Conservation (phyloP, 2,888 invertebrate species). For the Melinaea marsaeus region DNA sequence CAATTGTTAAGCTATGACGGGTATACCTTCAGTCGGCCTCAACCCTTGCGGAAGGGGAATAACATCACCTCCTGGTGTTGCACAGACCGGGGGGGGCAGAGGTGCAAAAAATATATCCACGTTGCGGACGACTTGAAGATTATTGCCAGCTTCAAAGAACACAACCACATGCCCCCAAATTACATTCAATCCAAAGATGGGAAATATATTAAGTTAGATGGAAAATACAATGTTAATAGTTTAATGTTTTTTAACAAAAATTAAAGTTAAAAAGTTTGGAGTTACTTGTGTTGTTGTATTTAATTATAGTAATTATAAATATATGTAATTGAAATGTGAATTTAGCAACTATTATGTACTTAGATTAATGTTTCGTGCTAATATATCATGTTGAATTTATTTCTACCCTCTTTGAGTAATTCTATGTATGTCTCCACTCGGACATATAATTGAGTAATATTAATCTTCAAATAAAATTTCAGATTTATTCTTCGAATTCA, state of each 20-base stretch:
- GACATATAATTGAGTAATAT: too few relatives aligned
- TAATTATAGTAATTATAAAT: too few relatives aligned
- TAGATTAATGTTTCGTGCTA: too few relatives aligned
- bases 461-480: slow-evolving; percentile 9
- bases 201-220: slow-evolving; percentile 18
- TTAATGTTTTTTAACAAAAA: not conserved
- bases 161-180: slow-evolving; percentile 31
- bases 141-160: slow-evolving; percentile 21
- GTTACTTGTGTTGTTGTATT: too few relatives aligned
- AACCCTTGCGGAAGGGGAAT: slow-evolving; percentile 11
- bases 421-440: too few relatives aligned
- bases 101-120: slow-evolving; percentile 31
- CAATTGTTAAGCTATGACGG: slow-evolving; percentile 30
- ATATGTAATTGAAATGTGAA: too few relatives aligned
- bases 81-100: slow-evolving; percentile 25
- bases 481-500: slow-evolving; percentile 36
- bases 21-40: slow-evolving; percentile 33
- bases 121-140: slow-evolving; percentile 16
- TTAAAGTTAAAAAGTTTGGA: too few relatives aligned
- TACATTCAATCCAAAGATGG: slow-evolving; percentile 26
- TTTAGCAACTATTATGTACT: too few relatives aligned
- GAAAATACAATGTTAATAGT: not conserved
- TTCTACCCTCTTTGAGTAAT: too few relatives aligned
- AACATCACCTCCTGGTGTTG: slow-evolving; percentile 28
- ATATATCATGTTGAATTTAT: too few relatives aligned